Evolutionary conservation across 2,888 invertebrate species (phyloP).

Genomic region (Ophion ellenae): DNA sequence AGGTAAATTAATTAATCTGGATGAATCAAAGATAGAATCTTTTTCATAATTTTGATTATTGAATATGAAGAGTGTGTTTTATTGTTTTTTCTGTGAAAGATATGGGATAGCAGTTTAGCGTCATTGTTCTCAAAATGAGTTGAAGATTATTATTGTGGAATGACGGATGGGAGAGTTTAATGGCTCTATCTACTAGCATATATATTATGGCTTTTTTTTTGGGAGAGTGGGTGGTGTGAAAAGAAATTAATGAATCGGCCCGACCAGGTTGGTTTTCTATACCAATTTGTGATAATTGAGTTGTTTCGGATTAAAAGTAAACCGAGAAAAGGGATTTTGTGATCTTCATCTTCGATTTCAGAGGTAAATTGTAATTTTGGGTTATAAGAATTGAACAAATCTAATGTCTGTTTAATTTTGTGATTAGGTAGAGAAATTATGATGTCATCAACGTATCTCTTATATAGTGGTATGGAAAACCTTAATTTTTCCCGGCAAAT

Average conservation of each 20-base stretch:
- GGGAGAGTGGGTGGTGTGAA: conserved; percentile 28
- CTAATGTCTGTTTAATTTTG: conserved; percentile 16
- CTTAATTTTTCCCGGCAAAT: conserved; percentile 2
- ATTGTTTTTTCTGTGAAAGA: neutral
- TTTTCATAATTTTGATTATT: too few relatives aligned
- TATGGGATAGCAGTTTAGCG: neutral
- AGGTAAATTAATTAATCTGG: too few relatives aligned
- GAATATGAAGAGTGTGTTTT: conserved; percentile 10
- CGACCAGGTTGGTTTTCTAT: conserved; percentile 17
- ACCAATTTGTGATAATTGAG: conserved; percentile 24
- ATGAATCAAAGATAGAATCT: too few relatives aligned
- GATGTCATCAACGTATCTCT: conserved; percentile 25
- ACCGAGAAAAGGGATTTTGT: too few relatives aligned
- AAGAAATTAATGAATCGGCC: conserved; percentile 15
- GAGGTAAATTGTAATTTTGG: conserved; percentile 36
- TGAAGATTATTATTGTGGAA: too few relatives aligned
- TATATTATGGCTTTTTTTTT: neutral
- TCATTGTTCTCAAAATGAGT: too few relatives aligned
- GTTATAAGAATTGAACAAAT: conserved; percentile 35
- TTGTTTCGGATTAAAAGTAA: too few relatives aligned
- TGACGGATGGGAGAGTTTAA: too few relatives aligned
- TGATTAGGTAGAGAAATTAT: conserved; percentile 7
- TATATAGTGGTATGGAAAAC: conserved; percentile 19
- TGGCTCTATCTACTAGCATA: too few relatives aligned
- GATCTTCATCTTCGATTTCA: too few relatives aligned